Evolutionary conservation across 2,113 vertebrate species (phyloP).

Genomic region (Microtus oregoni): DNA sequence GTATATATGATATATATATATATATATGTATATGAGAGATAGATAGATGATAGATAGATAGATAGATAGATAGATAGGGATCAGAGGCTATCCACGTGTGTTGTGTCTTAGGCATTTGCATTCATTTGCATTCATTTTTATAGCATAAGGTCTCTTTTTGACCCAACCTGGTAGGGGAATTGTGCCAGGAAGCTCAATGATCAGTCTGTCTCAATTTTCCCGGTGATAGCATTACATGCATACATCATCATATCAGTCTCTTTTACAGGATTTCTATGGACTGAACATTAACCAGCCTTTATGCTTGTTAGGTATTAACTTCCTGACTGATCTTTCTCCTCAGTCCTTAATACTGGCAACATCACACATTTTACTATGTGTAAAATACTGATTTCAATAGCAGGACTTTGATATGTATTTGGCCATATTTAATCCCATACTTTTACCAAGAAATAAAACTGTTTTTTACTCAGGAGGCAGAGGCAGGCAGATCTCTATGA

Average conservation of each 20-base stretch:
- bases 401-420: neutral
- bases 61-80: neutral
- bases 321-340: neutral
- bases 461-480: neutral
- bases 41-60: neutral
- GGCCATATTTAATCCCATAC: neutral
- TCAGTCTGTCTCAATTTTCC: neutral
- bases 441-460: neutral
- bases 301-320: too few species aligned
- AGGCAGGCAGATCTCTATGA: too few species aligned
- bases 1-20: neutral
- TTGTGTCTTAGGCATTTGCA: too few species aligned
- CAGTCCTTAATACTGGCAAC: neutral
- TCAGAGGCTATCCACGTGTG: neutral
- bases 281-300: too few species aligned
- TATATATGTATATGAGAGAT: neutral
- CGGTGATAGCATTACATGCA: neutral
- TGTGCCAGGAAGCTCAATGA: neutral
- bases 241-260: too few species aligned
- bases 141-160: neutral
- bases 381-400: neutral
- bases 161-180: neutral
- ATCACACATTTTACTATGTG: neutral
- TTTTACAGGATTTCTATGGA: neutral
- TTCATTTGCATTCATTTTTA: neutral